These are phyloP conservation scores for Morpho achilles DNA, from an alignment of 2,888 invertebrate genomes.

Conservation along the genomic window DNA sequence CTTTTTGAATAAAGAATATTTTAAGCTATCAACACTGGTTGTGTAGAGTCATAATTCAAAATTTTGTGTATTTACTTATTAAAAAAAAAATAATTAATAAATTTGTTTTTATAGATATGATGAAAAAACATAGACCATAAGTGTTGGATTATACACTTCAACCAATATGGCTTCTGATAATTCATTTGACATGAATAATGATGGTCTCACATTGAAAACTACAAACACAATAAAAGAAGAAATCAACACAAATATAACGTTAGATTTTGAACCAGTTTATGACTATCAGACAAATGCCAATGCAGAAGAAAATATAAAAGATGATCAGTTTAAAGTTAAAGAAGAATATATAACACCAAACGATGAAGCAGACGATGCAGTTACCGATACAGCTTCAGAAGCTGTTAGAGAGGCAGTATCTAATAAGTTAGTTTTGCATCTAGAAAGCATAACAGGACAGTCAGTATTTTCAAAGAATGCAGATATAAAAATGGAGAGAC, in stretches of 20 bases:
- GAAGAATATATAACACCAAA: slow-evolving; percentile 20
- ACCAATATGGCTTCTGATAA: slow-evolving; percentile 6
- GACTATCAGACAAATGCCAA: not conserved
- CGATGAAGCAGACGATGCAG: slow-evolving; percentile 10
- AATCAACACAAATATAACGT: not conserved
- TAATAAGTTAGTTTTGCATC: slow-evolving; percentile 7
- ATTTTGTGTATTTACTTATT: too few relatives aligned
- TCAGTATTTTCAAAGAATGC: slow-evolving; percentile 9
- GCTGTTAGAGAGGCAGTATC: slow-evolving; percentile 13
- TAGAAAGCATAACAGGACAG: slow-evolving; percentile 11
- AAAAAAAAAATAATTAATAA: too few relatives aligned
- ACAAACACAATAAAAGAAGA: slow-evolving; percentile 5
- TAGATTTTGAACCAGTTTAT: slow-evolving; percentile 5
- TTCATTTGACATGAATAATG: not conserved
- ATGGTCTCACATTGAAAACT: not conserved
- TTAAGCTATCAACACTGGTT: too few relatives aligned
- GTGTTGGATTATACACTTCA: too few relatives aligned
- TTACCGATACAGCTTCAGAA: slow-evolving; percentile 2
- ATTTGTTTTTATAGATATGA: not conserved
- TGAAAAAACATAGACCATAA: not conserved
- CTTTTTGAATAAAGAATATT: too few relatives aligned
- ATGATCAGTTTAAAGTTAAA: slow-evolving; percentile 16
- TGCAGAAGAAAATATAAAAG: not conserved
- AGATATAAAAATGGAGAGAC: slow-evolving; percentile 44
- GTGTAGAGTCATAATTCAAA: too few relatives aligned